These are phyloP conservation scores for Capitulum mitella DNA, from an alignment of 2,888 invertebrate species.

Conservation along the genomic window DNA sequence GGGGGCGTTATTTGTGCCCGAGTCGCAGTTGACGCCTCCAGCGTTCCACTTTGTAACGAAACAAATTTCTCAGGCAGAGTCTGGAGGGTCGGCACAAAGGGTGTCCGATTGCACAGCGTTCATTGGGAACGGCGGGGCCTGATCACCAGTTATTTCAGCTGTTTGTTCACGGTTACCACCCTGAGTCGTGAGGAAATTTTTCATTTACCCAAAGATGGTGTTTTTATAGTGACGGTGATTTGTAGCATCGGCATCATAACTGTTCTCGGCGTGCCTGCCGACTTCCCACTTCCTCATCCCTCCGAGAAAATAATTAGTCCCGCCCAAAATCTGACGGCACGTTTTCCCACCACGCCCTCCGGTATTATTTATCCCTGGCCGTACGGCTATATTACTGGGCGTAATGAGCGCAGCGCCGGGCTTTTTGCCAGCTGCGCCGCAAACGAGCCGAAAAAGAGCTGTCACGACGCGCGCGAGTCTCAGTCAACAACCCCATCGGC, in stretches of 20 bases:
- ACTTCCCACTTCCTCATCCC: not conserved
- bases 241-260: not conserved
- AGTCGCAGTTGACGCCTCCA: not conserved
- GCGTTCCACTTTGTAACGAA: not conserved
- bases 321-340: not conserved
- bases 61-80: no score
- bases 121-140: no score
- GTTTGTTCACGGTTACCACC: not conserved
- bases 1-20: not conserved
- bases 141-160: not conserved
- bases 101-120: no score
- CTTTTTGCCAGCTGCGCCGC: not conserved
- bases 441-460: constrained; percentile 20
- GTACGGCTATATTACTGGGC: not conserved
- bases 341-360: constrained; percentile 13
- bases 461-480: not conserved
- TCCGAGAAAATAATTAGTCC: not conserved
- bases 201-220: not conserved
- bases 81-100: not conserved
- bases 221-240: not conserved
- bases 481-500: constrained; percentile 20
- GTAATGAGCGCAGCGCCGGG: not conserved
- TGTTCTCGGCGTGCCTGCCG: not conserved
- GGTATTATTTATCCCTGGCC: not conserved
- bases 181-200: not conserved